phyloP scores from a whole-genome alignment of 2,113 vertebrate species.

The Eira barbara region DNA sequence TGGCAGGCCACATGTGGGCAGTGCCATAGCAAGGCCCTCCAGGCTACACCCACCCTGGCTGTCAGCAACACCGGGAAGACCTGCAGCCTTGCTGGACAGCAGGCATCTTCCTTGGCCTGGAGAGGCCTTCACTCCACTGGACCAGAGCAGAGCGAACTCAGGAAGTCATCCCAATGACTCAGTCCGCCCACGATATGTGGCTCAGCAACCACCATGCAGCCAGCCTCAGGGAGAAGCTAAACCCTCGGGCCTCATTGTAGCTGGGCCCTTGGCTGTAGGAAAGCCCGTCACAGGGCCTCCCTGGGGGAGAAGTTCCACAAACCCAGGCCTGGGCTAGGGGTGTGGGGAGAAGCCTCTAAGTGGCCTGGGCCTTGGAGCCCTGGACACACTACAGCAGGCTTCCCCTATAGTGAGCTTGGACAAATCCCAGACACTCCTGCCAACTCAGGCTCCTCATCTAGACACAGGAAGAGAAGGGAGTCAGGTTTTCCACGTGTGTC shows the following conservation, averaged over 20 bases:
- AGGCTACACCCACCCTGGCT: neutral
- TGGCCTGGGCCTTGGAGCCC: neutral
- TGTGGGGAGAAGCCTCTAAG: neutral
- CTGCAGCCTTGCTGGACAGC: neutral
- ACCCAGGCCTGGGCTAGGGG: neutral
- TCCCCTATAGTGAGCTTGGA: neutral
- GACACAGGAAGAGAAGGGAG: neutral
- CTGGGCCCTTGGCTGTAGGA: neutral
- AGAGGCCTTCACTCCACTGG: neutral
- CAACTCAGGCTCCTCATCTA: neutral
- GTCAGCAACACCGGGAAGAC: neutral
- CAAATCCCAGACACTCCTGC: neutral
- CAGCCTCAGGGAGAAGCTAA: neutral
- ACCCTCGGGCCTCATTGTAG: neutral
- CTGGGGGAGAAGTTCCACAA: neutral
- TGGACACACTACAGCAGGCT: neutral
- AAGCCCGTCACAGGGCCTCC: neutral
- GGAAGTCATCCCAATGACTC: neutral
- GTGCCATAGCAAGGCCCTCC: neutral
- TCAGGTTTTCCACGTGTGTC: neutral
- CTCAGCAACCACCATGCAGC: neutral
- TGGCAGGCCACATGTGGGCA: neutral
- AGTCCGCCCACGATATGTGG: rapidly evolving
- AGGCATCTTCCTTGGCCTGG: neutral
- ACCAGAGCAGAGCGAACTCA: neutral